Base-by-base conservation (phyloP, 2,113 vertebrate genomes). In the Melanerpes aurifrons region DNA sequence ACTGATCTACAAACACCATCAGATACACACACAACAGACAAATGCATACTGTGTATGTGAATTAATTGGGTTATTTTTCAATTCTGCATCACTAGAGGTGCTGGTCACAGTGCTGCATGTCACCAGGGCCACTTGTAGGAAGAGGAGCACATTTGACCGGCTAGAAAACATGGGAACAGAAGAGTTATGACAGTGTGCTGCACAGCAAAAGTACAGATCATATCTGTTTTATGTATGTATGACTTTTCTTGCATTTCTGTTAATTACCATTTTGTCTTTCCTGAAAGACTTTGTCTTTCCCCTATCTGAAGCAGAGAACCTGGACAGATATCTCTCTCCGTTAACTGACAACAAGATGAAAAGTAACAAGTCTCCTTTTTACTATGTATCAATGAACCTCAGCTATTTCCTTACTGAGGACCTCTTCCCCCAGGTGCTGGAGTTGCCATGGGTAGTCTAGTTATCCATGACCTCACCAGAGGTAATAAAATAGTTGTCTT, bases 201-300 rank as follows among this genome's bases (percentile, higher is more conserved):
- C 48, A 50, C 16, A 62, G 79, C 64, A 58, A 40, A 31, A 75
- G n/a, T 40, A 62, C 1, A 71, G 67, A 15, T 45, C 0, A 1
- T 3, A 29, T 71, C 29, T 29, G 19, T 1, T 67, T 58, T 48
- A 61, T 0, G 0, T 22, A 47, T 7, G 1, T 12, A 8, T 18
- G 76, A 32, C n/a, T 82, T 69, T 73, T 50, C 18, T 1, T 77
- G 70, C 0, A 1, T 48, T 58, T 61, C 58, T 72, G 43, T 72
- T 59, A 32, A 54, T 64, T 37, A 61, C 17, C 2, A 15, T 48
- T 78, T 37, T 12, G 45, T 10, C 61, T 71, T 29, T 86, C 50
- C 37, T 24, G 9, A 28, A 76, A 35, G 37, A 31, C 32, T 88
- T 8, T 82, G n/a, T 47, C 54, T 37, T 71, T 56, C 21, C 3